Conservation (phyloP, 2,113 vertebrate species). For the Calonectris borealis region DNA sequence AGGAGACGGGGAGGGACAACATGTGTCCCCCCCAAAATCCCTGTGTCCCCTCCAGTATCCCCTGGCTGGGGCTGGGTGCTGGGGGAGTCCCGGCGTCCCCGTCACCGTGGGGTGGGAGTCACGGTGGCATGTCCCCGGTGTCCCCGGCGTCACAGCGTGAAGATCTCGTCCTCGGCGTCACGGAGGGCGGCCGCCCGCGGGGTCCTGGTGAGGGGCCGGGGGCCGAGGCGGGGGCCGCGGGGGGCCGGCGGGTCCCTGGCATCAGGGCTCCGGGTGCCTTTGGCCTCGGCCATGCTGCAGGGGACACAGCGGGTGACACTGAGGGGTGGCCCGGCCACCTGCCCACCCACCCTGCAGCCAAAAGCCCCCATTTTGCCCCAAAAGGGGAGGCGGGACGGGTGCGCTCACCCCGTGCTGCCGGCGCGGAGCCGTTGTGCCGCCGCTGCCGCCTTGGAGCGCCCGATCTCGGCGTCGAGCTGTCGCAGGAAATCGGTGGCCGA, state of each 20-base stretch:
- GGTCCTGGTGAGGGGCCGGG: conserved; percentile 72
- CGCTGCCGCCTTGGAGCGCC: conserved; percentile 83
- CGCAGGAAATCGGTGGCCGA: conserved; percentile 85
- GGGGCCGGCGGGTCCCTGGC: background rate
- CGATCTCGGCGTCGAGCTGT: conserved; percentile 85
- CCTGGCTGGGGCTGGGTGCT: background rate
- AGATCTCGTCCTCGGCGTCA: background rate
- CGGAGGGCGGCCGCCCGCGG: background rate
- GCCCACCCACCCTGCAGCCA: accelerated
- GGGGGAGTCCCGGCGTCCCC: background rate
- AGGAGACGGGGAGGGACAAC: background rate
- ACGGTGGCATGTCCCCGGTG: too few relatives aligned
- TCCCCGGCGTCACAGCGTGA: too few relatives aligned
- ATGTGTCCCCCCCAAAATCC: background rate
- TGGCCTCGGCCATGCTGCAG: background rate
- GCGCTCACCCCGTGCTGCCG: background rate
- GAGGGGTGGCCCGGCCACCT: background rate
- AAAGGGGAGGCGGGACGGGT: accelerated
- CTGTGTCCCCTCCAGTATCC: background rate
- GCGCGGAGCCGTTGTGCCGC: conserved; percentile 76
- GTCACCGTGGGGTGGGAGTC: background rate
- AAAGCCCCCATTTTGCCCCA: background rate
- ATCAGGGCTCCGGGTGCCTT: accelerated
- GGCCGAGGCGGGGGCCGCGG: conserved; percentile 71
- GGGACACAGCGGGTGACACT: background rate